Evolutionary conservation across 2,113 vertebrate species (phyloP).

Genomic region (Proteles cristata): DNA sequence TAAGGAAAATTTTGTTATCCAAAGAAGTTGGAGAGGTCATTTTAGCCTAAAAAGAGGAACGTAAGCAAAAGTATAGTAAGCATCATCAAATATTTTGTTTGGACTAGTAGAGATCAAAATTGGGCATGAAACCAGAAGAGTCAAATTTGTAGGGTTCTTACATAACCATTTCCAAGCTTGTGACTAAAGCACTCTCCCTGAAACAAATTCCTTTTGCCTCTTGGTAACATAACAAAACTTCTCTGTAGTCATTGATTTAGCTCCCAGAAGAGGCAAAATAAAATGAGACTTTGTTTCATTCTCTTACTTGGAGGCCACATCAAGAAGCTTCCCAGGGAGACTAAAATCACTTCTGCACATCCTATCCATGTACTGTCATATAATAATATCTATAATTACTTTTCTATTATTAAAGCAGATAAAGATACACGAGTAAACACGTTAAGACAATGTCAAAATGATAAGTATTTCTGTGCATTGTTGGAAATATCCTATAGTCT

Average conservation of each 20-base stretch:
- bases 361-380: neutral
- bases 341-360: conserved; percentile 44
- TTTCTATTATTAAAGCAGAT: neutral
- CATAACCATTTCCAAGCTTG: neutral
- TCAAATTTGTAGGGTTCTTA: neutral
- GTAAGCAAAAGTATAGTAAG: neutral
- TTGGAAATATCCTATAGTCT: neutral
- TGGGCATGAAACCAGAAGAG: neutral
- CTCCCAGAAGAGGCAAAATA: neutral
- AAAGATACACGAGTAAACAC: neutral
- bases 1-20: neutral
- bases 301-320: neutral
- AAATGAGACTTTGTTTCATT: neutral
- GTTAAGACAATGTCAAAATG: neutral
- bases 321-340: neutral
- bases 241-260: neutral
- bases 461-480: neutral
- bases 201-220: neutral
- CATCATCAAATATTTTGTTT: neutral
- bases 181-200: neutral
- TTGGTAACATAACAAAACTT: conserved; percentile 31
- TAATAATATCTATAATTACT: neutral
- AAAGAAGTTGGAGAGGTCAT: neutral
- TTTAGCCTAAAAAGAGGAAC: neutral
- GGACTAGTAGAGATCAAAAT: neutral